Percentiles rank a stretch among this genome's conserved stretches.
phyloP scores from a whole-genome alignment of 2,888 invertebrate species.

The Flexamia atlantica region DNA sequence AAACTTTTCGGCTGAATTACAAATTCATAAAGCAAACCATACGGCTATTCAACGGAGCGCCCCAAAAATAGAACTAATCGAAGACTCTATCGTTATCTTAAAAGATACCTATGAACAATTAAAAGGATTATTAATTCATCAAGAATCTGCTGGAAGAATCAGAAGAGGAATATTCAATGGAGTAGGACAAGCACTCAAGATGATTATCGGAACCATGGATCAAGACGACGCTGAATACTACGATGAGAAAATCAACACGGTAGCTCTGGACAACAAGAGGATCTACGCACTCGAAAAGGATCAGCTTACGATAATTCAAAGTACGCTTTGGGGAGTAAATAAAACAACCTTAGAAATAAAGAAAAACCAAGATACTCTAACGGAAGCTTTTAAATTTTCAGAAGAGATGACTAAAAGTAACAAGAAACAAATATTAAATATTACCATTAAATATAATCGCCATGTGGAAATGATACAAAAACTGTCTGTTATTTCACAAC shows the following conservation, averaged over 20 bases:
- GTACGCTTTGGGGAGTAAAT: neutral
- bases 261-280: slow-evolving; percentile 18
- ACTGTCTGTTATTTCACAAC: slow-evolving; percentile 4
- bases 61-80: slow-evolving; percentile 16
- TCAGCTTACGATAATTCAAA: slow-evolving; percentile 11
- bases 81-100: neutral
- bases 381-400: slow-evolving; percentile 3
- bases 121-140: neutral
- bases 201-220: slow-evolving; percentile 25
- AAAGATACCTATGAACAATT: slow-evolving; percentile 9
- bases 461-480: slow-evolving; percentile 25
- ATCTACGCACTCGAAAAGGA: neutral
- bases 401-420: neutral
- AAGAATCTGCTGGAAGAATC: neutral
- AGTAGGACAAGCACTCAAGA: slow-evolving; percentile 14
- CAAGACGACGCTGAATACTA: neutral
- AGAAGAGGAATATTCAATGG: slow-evolving; percentile 17
- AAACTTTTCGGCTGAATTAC: slow-evolving; percentile 6
- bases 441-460: neutral
- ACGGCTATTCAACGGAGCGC: neutral
- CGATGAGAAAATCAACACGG: slow-evolving; percentile 31
- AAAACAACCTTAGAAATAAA: slow-evolving; percentile 31
- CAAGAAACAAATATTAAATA: neutral
- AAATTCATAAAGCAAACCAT: slow-evolving; percentile 13
- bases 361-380: slow-evolving; percentile 17